Conservation (phyloP, 2,888 invertebrate species). For the Melangyna quadrimaculata region DNA sequence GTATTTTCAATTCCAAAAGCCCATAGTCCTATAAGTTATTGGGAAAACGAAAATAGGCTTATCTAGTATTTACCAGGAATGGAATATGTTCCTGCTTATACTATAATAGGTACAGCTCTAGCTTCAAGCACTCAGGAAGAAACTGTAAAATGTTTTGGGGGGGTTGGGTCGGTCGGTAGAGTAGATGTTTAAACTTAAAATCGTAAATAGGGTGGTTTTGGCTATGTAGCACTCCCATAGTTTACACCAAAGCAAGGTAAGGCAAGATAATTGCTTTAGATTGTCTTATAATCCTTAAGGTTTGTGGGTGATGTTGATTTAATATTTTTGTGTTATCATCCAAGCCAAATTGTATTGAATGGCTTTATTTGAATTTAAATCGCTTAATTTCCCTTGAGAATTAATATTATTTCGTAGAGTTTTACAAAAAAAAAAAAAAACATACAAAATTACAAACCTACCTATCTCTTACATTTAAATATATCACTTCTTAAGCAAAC, state of each 20-base stretch:
- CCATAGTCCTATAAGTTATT: conserved; percentile 56
- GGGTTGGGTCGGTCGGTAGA: too few species aligned
- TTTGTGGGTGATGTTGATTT: conserved; percentile 55
- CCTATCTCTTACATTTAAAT: background rate
- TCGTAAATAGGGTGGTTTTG: background rate
- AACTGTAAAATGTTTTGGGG: background rate
- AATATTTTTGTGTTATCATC: conserved; percentile 50
- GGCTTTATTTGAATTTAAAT: conserved; percentile 57
- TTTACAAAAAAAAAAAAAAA: background rate
- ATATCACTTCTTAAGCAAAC: background rate
- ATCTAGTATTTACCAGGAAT: conserved; percentile 62
- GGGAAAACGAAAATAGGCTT: conserved; percentile 58
- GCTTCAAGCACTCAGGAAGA: background rate
- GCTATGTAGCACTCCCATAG: background rate
- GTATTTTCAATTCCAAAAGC: conserved; percentile 56
- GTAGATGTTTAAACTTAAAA: background rate
- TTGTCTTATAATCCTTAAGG: conserved; percentile 59
- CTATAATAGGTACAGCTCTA: background rate
- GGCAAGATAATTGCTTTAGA: conserved; percentile 62
- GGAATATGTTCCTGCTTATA: conserved; percentile 49
- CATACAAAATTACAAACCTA: too few species aligned
- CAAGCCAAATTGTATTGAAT: conserved; percentile 44
- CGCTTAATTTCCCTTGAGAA: conserved; percentile 45
- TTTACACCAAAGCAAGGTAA: conserved; percentile 6
- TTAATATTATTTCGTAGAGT: background rate